Evolutionary conservation across 2,797 vertebrate genomes (phyloP), one percentile per base, ranked within the genome.

Genomic region (Enteromius radiatus): DNA sequence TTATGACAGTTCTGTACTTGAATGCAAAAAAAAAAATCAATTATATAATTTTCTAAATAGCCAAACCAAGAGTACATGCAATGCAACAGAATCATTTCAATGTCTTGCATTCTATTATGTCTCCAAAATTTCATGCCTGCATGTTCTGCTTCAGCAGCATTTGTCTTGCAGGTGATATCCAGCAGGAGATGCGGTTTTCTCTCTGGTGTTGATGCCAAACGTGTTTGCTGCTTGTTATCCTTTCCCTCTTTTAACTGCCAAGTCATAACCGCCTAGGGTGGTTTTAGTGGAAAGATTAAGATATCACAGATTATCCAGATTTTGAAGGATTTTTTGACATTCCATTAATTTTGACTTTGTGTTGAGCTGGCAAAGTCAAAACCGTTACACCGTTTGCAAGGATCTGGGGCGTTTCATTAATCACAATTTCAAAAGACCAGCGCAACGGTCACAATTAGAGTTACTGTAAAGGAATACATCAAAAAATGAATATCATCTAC

Each of bases 241-340:
- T 54, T 63, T 74, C 77, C 52, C 77, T 71, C 28, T 33, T 41
- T 41, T 33, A 4, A 54, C 56, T 83, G 56, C 78, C 63, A 79
- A 75, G 63, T 75, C 47, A 65, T 56, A 79, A 80, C 49, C 64
- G 70, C 31, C 76, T 6, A 59, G n/a, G 33, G 78, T 78, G 54
- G 45, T 81, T 67, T 77, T 43, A 71, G 23, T 67, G 38, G 54
- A 79, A 82, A 45, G 63, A 84, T 86, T 85, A 78, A 76, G 61
- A 81, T 83, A 85, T 78, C 61, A 68, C 49, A 73, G 71, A 70
- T 81, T 82, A 74, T 80, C 82, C 84, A 23, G 41, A 71, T 84
- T 70, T 83, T 81, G 21, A 70, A 74, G 69, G 67, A 83, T 83
- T 76, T 87, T 67, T 77, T 54, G 81, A 43, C 45, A 78, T 84